These are phyloP conservation scores for Pipistrellus pygmaeus DNA, from an alignment of 2,797 vertebrate genomes.

Conservation along the genomic window DNA sequence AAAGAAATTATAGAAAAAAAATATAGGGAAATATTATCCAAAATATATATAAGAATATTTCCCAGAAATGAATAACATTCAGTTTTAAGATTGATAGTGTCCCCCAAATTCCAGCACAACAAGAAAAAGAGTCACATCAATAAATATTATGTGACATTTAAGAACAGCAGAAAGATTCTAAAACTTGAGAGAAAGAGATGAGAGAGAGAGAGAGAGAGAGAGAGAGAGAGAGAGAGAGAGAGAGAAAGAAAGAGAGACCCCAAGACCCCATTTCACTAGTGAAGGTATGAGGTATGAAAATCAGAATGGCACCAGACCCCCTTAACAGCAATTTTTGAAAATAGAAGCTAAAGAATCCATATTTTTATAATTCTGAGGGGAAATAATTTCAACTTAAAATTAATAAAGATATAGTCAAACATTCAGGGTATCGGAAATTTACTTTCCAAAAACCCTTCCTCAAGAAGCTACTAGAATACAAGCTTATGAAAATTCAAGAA, in stretches of 20 bases:
- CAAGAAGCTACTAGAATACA: background rate
- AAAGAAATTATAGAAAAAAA: slow-evolving; percentile 33
- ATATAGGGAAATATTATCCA: background rate
- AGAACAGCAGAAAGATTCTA: background rate
- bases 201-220: background rate
- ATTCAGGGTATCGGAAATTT: background rate
- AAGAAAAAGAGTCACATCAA: background rate
- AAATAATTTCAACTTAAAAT: slow-evolving; percentile 21
- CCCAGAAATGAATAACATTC: background rate
- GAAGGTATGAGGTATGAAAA: background rate
- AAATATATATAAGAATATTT: slow-evolving; percentile 1
- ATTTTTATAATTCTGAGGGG: background rate
- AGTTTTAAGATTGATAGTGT: slow-evolving; percentile 31
- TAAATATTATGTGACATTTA: slow-evolving; percentile 22
- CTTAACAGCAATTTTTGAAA: background rate
- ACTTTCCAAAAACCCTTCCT: slow-evolving; percentile 8
- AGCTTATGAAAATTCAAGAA: background rate
- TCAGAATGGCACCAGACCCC: background rate
- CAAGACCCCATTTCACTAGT: background rate
- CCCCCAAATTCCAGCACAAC: slow-evolving; percentile 27
- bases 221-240: background rate
- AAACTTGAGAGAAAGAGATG: background rate
- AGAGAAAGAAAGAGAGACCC: background rate
- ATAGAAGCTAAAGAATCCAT: background rate
- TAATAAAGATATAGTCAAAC: background rate